These are phyloP conservation scores for Drosophila monieri DNA, from an alignment of 2,888 invertebrate genomes.

Conservation along the genomic window DNA sequence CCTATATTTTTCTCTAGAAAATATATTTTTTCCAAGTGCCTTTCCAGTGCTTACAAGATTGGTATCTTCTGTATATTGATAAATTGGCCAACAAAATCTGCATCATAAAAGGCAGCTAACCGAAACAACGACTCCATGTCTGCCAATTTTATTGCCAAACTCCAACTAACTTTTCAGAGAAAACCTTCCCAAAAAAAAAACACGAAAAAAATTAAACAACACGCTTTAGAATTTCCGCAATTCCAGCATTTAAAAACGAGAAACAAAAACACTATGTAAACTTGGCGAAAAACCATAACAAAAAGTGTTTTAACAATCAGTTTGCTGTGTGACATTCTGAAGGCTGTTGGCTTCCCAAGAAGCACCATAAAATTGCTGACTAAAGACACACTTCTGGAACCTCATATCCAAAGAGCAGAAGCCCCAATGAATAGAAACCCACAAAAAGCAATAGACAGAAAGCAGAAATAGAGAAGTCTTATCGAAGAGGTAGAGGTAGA, in stretches of 20 bases:
- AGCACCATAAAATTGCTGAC: slow-evolving; percentile 60
- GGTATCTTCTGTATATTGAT: slow-evolving; percentile 19
- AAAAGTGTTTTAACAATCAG: slow-evolving; percentile 23
- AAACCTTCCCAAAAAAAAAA: slow-evolving; percentile 20
- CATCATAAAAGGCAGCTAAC: slow-evolving; percentile 57
- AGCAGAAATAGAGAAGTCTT: slow-evolving; percentile 13
- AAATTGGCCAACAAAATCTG: slow-evolving; percentile 37
- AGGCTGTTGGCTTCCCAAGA: slow-evolving; percentile 70
- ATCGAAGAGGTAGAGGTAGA: slow-evolving; percentile 44
- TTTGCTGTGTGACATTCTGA: slow-evolving; percentile 71
- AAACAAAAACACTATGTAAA: slow-evolving; percentile 14
- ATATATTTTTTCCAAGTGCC: slow-evolving; percentile 18
- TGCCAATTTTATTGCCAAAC: slow-evolving; percentile 43
- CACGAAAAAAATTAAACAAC: slow-evolving; percentile 10
- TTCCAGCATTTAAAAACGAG: slow-evolving; percentile 34
- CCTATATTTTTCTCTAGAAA: slow-evolving; percentile 16
- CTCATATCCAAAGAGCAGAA: slow-evolving; percentile 16
- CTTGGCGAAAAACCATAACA: slow-evolving; percentile 2
- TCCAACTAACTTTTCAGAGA: slow-evolving; percentile 20
- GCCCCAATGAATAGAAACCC: slow-evolving; percentile 10
- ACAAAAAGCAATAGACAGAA: slow-evolving; percentile 13
- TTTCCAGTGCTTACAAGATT: slow-evolving; percentile 16
- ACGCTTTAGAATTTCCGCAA: slow-evolving; percentile 51
- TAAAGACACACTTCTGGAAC: slow-evolving; percentile 44
- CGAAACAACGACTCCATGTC: slow-evolving; percentile 62